Conservation (phyloP, 2,888 invertebrate species). For the Graphium colonna region DNA sequence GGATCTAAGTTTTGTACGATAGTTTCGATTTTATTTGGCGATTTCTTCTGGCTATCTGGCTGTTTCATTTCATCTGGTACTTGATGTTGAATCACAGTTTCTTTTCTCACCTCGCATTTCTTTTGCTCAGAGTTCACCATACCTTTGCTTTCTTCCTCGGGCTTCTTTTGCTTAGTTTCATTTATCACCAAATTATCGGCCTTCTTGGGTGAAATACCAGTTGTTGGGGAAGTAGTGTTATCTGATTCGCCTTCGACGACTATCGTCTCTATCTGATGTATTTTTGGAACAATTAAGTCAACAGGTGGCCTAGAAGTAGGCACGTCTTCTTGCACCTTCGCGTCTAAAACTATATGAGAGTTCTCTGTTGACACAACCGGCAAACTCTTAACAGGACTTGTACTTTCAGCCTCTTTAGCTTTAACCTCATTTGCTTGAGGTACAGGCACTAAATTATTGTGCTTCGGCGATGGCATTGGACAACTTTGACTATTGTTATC, state of each 20-base stretch:
- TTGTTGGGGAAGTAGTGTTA: conserved; percentile 46
- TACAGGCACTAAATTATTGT: conserved; percentile 48
- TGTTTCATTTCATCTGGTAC: conserved; percentile 54
- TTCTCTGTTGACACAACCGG: conserved; percentile 68
- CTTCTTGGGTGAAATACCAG: conserved; percentile 54
- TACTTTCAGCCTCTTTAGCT: conserved; percentile 59
- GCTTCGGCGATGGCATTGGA: conserved; percentile 69
- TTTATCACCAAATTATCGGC: conserved; percentile 55
- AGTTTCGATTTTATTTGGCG: too few species aligned
- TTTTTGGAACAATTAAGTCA: conserved; percentile 57
- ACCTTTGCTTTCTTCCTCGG: conserved; percentile 48
- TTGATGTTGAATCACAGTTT: conserved; percentile 72
- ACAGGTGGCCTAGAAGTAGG: conserved; percentile 45
- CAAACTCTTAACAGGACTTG: conserved; percentile 66
- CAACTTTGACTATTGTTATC: conserved; percentile 75
- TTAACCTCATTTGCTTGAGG: conserved; percentile 51
- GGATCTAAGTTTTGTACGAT: too few species aligned
- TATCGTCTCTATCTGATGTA: conserved; percentile 64
- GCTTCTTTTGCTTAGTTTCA: conserved; percentile 55
- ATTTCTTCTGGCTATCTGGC: conserved; percentile 55
- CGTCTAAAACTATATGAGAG: conserved; percentile 65
- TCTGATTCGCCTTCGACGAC: conserved; percentile 68
- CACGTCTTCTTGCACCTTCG: conserved; percentile 58
- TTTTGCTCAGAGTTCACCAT: conserved; percentile 45
- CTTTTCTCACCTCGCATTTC: conserved; percentile 63